Conservation (phyloP, 2,888 invertebrate species). For the Microctonus aethiopoides region DNA sequence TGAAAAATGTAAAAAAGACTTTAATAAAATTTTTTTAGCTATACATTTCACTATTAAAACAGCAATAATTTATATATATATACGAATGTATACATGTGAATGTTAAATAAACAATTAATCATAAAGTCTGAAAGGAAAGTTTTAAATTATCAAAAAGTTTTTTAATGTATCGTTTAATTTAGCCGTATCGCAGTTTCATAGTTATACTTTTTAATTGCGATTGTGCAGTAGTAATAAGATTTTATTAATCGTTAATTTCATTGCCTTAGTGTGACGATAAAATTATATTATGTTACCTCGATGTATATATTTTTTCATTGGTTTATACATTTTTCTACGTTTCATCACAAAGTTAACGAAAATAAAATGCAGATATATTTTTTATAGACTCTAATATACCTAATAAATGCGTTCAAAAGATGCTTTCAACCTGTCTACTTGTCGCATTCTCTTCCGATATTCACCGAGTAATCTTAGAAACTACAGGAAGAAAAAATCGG, state of each 20-base stretch:
- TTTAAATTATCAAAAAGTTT: conserved; percentile 18
- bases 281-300: neutral
- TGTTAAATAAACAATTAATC: conserved; percentile 25
- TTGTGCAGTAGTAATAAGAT: neutral
- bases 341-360: too few species aligned
- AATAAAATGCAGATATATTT: too few species aligned
- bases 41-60: neutral
- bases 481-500: too few species aligned
- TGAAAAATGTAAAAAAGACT: conserved; percentile 16
- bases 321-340: neutral
- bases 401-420: too few species aligned
- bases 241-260: conserved; percentile 20
- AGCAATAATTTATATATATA: neutral
- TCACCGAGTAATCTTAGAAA: too few species aligned
- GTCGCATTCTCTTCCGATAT: too few species aligned
- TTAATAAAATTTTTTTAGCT: conserved; percentile 7
- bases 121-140: conserved; percentile 22
- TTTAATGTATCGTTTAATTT: conserved; percentile 27
- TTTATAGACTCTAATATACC: too few species aligned
- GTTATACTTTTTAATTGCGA: conserved; percentile 26
- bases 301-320: neutral
- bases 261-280: neutral
- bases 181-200: conserved; percentile 19
- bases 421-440: too few species aligned
- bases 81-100: neutral